Evolutionary conservation across 2,113 vertebrate genomes (phyloP).

Genomic region (Callionymus lyra): DNA sequence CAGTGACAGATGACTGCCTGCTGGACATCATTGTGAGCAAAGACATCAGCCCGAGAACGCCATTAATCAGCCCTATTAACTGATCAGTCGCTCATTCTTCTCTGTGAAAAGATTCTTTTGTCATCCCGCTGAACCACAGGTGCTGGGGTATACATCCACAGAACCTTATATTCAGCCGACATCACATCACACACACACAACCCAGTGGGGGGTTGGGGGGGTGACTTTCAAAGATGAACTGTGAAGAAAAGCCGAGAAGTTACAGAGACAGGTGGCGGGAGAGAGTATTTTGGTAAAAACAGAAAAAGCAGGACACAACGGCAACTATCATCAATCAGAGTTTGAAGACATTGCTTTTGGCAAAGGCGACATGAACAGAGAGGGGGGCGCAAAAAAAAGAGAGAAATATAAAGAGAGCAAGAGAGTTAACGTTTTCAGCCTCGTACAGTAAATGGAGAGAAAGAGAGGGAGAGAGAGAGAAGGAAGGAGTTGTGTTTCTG

Average conservation of each 20-base stretch:
- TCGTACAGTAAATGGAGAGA: background rate
- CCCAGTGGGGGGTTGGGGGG: conserved; percentile 9
- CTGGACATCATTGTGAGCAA: no score
- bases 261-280: conserved; percentile 13
- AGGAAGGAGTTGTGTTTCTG: conserved; percentile 33
- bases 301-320: conserved; percentile 57
- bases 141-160: no score
- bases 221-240: conserved; percentile 37
- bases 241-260: conserved; percentile 31
- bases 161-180: no score
- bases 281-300: conserved; percentile 50
- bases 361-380: conserved; percentile 55
- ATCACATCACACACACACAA: background rate
- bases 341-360: conserved; percentile 63
- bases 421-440: background rate
- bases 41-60: no score
- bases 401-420: conserved; percentile 29
- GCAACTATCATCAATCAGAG: conserved; percentile 62
- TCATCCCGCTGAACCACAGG: no score
- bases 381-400: conserved; percentile 29
- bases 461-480: conserved; percentile 3
- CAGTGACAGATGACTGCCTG: no score
- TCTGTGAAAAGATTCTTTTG: no score
- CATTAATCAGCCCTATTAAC: no score
- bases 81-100: no score